Conservation (phyloP, 2,888 invertebrate species). For the Acanthoscelides obtectus region DNA sequence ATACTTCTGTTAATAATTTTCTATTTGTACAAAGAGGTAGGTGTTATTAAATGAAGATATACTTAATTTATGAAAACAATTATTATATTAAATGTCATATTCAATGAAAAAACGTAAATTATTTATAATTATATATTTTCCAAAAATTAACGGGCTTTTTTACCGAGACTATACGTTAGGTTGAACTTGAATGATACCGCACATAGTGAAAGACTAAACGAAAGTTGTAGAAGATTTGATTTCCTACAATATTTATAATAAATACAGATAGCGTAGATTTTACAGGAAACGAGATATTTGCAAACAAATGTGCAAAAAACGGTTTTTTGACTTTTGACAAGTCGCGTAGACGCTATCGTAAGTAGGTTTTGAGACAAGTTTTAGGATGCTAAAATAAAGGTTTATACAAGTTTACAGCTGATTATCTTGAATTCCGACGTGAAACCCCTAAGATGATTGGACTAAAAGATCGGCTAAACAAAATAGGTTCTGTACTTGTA, state of each 20-base stretch:
- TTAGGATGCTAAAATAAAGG: background rate
- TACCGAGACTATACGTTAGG: background rate
- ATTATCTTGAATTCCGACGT: background rate
- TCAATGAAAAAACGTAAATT: background rate
- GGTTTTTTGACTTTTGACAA: background rate
- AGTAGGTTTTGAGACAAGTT: background rate
- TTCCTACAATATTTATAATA: background rate
- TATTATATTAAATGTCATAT: too few relatives aligned
- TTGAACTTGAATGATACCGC: background rate
- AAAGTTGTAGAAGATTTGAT: background rate
- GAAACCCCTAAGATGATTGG: background rate
- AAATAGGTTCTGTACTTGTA: too few relatives aligned
- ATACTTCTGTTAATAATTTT: too few relatives aligned
- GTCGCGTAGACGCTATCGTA: background rate
- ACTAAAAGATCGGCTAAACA: too few relatives aligned
- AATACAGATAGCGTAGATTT: background rate
- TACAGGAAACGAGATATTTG: slow-evolving; percentile 1
- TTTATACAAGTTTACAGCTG: too few relatives aligned
- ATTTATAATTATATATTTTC: background rate
- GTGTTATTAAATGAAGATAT: too few relatives aligned
- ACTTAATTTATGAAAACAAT: too few relatives aligned
- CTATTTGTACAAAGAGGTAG: too few relatives aligned
- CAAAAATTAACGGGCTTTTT: background rate
- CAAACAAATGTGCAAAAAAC: background rate
- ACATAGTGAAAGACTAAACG: background rate